Evolutionary conservation across 2,888 invertebrate species (phyloP).

Genomic region (Leistus spinibarbis): DNA sequence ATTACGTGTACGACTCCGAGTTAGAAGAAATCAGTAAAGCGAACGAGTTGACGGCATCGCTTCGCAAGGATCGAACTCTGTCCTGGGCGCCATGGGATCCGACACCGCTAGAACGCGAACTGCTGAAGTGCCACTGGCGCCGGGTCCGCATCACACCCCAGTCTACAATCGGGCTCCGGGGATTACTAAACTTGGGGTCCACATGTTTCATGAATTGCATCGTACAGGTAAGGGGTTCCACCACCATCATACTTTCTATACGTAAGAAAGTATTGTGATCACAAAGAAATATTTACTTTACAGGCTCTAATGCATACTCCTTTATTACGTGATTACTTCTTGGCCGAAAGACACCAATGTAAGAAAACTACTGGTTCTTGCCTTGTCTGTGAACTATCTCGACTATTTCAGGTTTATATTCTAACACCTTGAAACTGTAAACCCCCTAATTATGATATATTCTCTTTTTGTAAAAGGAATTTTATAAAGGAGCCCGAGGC

Average conservation of each 20-base stretch:
- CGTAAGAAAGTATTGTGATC: no score
- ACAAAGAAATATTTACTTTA: not conserved
- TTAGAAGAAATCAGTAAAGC: conserved; percentile 52
- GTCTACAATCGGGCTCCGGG: conserved; percentile 88
- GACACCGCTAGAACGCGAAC: conserved; percentile 75
- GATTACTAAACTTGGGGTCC: conserved; percentile 93
- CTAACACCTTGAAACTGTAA: conserved; percentile 14
- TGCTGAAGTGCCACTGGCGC: conserved; percentile 76
- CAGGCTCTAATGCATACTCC: conserved; percentile 91
- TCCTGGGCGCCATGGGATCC: conserved; percentile 81
- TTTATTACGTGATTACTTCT: conserved; percentile 90
- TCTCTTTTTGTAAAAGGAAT: conserved; percentile 65
- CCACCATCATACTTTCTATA: no score
- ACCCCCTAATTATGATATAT: conserved; percentile 1
- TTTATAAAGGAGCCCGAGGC: conserved; percentile 88
- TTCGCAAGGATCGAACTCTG: conserved; percentile 53
- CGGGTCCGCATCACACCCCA: conserved; percentile 79
- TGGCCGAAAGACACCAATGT: conserved; percentile 92
- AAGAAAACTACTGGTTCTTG: conserved; percentile 74
- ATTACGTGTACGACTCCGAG: conserved; percentile 77
- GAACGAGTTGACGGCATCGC: conserved; percentile 52
- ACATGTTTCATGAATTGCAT: conserved; percentile 99
- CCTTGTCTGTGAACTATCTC: conserved; percentile 94
- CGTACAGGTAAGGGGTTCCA: conserved; percentile 68
- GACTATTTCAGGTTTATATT: conserved; percentile 85